Base-by-base conservation (phyloP, 1,140 invertebrate species). In the Marisa cornuarietis region DNA sequence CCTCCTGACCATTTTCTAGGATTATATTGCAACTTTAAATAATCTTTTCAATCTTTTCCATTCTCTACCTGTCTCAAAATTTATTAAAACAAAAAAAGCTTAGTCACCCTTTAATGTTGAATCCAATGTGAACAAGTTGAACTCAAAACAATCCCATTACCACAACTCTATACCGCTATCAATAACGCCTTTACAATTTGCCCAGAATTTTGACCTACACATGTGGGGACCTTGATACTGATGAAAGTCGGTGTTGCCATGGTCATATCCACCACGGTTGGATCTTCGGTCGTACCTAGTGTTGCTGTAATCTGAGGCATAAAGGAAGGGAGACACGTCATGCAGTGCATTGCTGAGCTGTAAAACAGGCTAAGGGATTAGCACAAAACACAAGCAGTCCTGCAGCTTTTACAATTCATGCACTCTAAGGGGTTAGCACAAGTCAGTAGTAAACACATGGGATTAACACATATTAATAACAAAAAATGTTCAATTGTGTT, bases 231-330 rank as follows among this genome's bases (percentile, higher is more conserved):
- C 76, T 77, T 68, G 76, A n/a, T 65, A 63, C 22, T 54, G 26
- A 58, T 74, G 62, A 26, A 68, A 54, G 62, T 76, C 76, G 49
- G 51, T 62, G 76, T 77, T 68, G 18, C 65, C 65, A 22, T 77
- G 63, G 31, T 77, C 76, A 54, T 77, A 77, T 18, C 75, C 76
- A 24, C 76, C 76, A 9, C n/a, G 76, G 76, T 66, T 68, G 63
- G 76, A 65, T 20, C 76, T 63, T 54, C 76, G 49, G 75, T 76
- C 61, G 76, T 68, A 68, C 63, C 76, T 77, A 69, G 65, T 68
- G 42, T 20, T 42, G 24, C 75, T 65, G 65, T 77, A 77, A 68
- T 77, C 76, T 77, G 76, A 68, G 62, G 76, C 76, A 77, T 20
- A 76, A 26, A 74, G 54, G 71, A 49, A 72, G 61, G 54, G 16